Base-by-base conservation (phyloP, 2,888 invertebrate genomes). In the Protodeltote pygarga region DNA sequence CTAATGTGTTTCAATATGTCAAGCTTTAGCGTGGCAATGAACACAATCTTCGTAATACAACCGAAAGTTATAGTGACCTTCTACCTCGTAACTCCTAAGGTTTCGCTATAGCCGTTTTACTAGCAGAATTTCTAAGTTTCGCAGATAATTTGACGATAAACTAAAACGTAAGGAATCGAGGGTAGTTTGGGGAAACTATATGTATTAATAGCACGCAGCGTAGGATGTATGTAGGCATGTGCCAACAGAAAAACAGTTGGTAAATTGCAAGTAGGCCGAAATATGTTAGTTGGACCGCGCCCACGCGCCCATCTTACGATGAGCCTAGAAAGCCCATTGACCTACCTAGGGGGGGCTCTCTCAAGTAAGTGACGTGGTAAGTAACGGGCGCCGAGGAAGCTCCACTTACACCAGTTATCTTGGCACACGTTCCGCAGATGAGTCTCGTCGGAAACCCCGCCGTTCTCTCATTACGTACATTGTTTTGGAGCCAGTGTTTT, bases 261-360 rank as follows among this genome's bases (percentile, higher is more conserved):
- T 78, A 81, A 83, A 85, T 85, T 67, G 73, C 75, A 80, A 84
- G 80, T 83, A 85, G 82, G 81, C 76, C 77, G 75, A 79, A 79
- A 77, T 65, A 69, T 78, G 77, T 75, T 72, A 70, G 77, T 78
- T 64, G 71, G 71, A 65, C 66, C 73, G 69, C 77, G 63, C 78
- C 77, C 73, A 76, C 80, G 69, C 78, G 63, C 39, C 81, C 78
- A 79, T 57, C 51, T 41, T 51, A 64, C 28, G 33, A 32, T 69
- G 82, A 80, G 65, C 79, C 75, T 65, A 69, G 73, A 69, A 71
- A 72, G 72, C 77, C 77, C 77, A 79, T 80, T 84, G 79, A 83
- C 81, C 79, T 71, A 73, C 80, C 79, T 73, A 65, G 71, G 55
- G 65, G 53, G 46, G 59, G 70, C 75, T 76, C 67, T 66, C 59